Evolutionary conservation across 2,888 invertebrate species (phyloP), one percentile per base, ranked within the genome.

Genomic region (Chrysolina oricalcia): DNA sequence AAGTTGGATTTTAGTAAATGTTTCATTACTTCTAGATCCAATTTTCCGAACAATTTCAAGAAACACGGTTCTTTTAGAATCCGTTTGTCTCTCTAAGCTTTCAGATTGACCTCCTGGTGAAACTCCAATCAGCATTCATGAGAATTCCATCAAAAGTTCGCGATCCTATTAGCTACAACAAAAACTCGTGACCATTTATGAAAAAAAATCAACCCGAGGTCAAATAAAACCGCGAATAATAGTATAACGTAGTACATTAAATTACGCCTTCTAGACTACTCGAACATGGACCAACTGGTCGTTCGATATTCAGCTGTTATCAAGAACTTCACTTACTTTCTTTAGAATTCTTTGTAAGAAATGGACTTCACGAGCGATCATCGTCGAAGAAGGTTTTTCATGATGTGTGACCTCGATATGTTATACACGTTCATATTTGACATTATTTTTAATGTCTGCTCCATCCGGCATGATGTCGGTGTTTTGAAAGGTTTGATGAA

Each of bases 261-360:
- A 59, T 15, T 9, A 59, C 59, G 59, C 59, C 59, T 59, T 35
- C 35, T 59, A 59, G 35, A 6, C 23, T 17, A 10, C 27, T 59
- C n/a, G 23, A 15, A 35, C 10, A 59, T 59, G 59, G 27, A 59
- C 59, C 59, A 59, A 59, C 59, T 59, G 19, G 46, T 6, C 15
- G 59, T 59, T 23, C 59, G 35, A n/a, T n/a, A 23, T 59, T 59
- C 59, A 59, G 59, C 59, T 59, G 59, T 27, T 59, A 27, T 59
- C 59, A 27, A 59, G 56, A 59, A 59, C 27, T 2, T 27, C 59
- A 59, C 35, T 59, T 59, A 35, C 59, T 59, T 59, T 59, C 59
- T 59, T 59, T 35, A 59, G 59, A 59, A 59, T 59, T 59, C 27
- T 17, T 17, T 13, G 23, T 35, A n/a, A 59, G 59, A 59, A 59